Evolutionary conservation across 2,888 invertebrate genomes (phyloP).

Genomic region (Tupiocoris notatus): DNA sequence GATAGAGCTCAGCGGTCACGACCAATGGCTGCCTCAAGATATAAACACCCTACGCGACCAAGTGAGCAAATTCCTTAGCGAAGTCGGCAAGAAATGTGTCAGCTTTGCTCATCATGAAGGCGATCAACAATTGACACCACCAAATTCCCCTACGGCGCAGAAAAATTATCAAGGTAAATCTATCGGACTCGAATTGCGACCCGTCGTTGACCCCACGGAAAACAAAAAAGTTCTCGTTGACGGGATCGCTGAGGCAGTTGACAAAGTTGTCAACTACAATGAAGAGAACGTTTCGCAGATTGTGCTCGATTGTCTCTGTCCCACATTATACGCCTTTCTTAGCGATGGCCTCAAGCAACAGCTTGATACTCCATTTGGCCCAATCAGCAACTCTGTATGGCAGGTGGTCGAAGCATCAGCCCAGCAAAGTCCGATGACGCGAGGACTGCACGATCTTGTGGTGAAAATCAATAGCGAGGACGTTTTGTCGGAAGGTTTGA

Average conservation of each 20-base stretch:
- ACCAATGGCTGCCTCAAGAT: conserved; percentile 68
- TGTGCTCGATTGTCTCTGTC: conserved; percentile 73
- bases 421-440: conserved; percentile 80
- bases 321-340: conserved; percentile 78
- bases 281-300: conserved; percentile 56
- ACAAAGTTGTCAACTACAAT: conserved; percentile 65
- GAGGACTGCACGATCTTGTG: conserved; percentile 79
- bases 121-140: conserved; percentile 50
- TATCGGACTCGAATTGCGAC: conserved; percentile 17
- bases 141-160: conserved; percentile 50
- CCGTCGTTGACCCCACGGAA: conserved; percentile 22
- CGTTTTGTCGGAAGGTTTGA: conserved; percentile 75
- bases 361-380: conserved; percentile 80
- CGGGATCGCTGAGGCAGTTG: conserved; percentile 72
- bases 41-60: conserved; percentile 61
- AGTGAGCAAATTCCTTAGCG: conserved; percentile 66
- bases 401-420: conserved; percentile 85
- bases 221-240: conserved; percentile 60
- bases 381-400: conserved; percentile 84
- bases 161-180: conserved; percentile 48
- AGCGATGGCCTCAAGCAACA: conserved; percentile 80
- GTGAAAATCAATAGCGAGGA: conserved; percentile 79
- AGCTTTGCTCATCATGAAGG: conserved; percentile 68
- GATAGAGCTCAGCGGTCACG: conserved; percentile 60
- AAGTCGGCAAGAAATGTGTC: conserved; percentile 67